Conservation (phyloP, 2,888 invertebrate genomes). For the Athripsodes cinereus region DNA sequence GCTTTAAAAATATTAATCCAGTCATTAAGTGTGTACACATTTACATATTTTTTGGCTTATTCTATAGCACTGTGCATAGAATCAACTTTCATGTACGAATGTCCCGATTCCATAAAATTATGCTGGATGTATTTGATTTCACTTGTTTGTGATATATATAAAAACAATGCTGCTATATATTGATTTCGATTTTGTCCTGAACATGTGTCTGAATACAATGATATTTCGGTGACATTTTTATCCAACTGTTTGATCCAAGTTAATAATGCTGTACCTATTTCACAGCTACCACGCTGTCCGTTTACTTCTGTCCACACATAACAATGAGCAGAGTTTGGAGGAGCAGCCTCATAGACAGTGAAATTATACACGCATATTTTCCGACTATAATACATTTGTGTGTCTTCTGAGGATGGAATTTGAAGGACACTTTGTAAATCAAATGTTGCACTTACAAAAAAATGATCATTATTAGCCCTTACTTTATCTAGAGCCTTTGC, state of each 20-base stretch:
- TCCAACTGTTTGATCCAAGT: background rate
- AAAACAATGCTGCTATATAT: background rate
- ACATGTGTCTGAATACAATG: background rate
- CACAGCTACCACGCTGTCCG: background rate
- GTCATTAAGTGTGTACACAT: no score
- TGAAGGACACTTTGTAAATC: background rate
- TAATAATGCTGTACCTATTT: background rate
- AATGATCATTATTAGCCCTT: background rate
- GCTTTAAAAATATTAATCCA: no score
- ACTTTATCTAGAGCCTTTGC: background rate
- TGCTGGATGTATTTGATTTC: background rate
- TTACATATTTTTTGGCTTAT: no score
- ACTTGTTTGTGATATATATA: background rate
- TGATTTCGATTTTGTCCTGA: background rate
- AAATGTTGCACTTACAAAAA: background rate
- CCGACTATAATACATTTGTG: background rate
- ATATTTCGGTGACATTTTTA: background rate
- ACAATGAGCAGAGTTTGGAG: background rate
- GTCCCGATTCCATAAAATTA: background rate
- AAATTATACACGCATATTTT: background rate
- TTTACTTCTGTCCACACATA: background rate
- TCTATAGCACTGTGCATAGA: background rate
- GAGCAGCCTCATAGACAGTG: background rate
- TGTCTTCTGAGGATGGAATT: background rate
- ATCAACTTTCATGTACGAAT: background rate